A percentile compares a stretch with the other conserved stretches of the same genome.
Conservation (phyloP, 1,140 invertebrate genomes). For the Eriocheir sinensis region DNA sequence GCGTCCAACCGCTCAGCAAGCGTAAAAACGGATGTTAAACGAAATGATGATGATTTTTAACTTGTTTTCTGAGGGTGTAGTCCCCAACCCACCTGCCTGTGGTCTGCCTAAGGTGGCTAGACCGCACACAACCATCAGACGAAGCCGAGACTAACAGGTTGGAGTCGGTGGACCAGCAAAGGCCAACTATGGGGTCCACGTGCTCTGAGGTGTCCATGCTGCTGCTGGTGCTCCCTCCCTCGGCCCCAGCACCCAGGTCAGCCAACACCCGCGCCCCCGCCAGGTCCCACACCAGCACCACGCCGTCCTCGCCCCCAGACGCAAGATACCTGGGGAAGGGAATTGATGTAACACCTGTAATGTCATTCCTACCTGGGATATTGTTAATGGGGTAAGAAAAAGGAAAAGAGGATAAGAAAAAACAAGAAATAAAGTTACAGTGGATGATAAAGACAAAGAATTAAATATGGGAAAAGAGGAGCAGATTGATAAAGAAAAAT, state of each 20-base stretch:
- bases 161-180: constrained; percentile 76
- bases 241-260: constrained; percentile 52
- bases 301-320: constrained; percentile 74
- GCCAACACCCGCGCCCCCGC: constrained; percentile 72
- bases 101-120: constrained; percentile 64
- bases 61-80: background rate
- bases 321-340: constrained; percentile 73
- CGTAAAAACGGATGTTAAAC: too few relatives aligned
- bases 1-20: too few relatives aligned
- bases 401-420: too few relatives aligned
- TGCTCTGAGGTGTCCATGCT: constrained; percentile 23
- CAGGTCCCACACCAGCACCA: constrained; percentile 76
- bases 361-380: too few relatives aligned
- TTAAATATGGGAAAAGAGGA: too few relatives aligned
- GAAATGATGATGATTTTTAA: too few relatives aligned
- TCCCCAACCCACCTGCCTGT: constrained; percentile 9
- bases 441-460: too few relatives aligned
- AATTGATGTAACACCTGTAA: too few relatives aligned
- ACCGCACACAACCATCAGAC: constrained; percentile 72
- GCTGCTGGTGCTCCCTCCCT: background rate
- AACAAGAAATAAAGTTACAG: too few relatives aligned
- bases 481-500: too few relatives aligned
- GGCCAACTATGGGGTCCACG: constrained; percentile 61
- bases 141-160: constrained; percentile 68
- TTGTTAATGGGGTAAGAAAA: too few relatives aligned